These are phyloP conservation scores for Bradynema listronoti DNA, from an alignment of 1,140 invertebrate genomes.

Conservation along the genomic window DNA sequence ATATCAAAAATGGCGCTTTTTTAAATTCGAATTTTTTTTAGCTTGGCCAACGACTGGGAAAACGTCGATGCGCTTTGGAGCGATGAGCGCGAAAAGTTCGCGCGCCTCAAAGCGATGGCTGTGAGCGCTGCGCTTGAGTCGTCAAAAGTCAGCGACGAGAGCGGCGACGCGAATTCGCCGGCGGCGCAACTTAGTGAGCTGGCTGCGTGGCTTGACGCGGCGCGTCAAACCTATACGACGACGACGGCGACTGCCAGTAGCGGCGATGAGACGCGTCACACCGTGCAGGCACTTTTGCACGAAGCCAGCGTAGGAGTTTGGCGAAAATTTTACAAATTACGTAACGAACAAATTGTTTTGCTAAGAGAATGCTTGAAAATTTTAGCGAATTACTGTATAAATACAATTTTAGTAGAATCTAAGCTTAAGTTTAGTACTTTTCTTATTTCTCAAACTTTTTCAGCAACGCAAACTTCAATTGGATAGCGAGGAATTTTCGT, in stretches of 20 bases:
- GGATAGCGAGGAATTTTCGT: too few relatives aligned
- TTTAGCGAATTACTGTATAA: too few relatives aligned
- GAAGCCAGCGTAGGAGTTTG: not conserved
- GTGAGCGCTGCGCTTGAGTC: conserved; percentile 3
- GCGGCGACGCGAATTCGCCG: conserved; percentile 61
- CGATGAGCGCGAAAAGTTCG: conserved; percentile 56
- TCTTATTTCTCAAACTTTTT: too few relatives aligned
- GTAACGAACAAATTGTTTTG: too few relatives aligned
- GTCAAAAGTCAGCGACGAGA: conserved; percentile 2
- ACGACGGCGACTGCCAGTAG: too few relatives aligned
- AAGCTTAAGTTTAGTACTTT: too few relatives aligned
- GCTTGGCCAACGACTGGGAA: conserved; percentile 67
- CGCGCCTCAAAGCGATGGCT: conserved; percentile 24
- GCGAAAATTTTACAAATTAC: conserved; percentile 7
- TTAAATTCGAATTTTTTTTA: conserved; percentile 31
- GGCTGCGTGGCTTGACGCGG: conserved; percentile 57
- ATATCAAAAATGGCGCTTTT: not conserved
- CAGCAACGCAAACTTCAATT: too few relatives aligned
- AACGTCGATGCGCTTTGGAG: conserved; percentile 63
- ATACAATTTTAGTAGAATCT: too few relatives aligned
- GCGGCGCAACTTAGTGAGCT: conserved; percentile 66
- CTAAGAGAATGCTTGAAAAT: too few relatives aligned
- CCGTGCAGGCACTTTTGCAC: not conserved
- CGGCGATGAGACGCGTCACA: not conserved
- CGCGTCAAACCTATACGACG: conserved; percentile 20